Evolutionary conservation across 2,113 vertebrate genomes (phyloP), one percentile per base, ranked within the genome.

Genomic region (Dunckerocampus dactyliophorus): DNA sequence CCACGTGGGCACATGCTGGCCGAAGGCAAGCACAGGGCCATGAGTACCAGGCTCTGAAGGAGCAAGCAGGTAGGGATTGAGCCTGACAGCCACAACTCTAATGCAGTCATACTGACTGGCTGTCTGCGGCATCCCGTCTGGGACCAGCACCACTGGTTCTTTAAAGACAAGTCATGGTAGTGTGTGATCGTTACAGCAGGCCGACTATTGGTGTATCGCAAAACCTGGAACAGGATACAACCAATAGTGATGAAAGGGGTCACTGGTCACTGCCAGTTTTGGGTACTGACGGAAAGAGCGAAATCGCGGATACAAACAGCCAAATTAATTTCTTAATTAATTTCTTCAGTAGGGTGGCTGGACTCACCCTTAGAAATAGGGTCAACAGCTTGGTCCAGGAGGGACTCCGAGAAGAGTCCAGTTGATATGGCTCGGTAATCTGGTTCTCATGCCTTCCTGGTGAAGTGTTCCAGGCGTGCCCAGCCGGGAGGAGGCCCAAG

Each of bases 41-140:
- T 95, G 81, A 99, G 94, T 81, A 98, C 94, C 89, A 99, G 94
- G 87, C 96, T 98, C 87, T 99, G 95, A 76, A 98, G 91, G 82
- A 98, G 93, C 87, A 99, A 93, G 93, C 94, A 96, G 94, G 95
- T 96, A 94, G 95, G 94, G 92, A 98, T 93, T 88, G 95, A 97
- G 74, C 93, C 95, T 59, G 94, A 95, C 87, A 96, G 89, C 95
- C 95, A 98, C 92, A 97, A 89, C 93, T 98, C 95, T 93, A 97
- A 92, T 89, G 95, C 91, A 94, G 94, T 93, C 96, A 99, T 99
- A 87, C 93, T 93, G 93, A 89, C 75, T 24, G 59, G 86, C 83
- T 83, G 87, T 92, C 92, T 92, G 91, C 94, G 94, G 96, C 95
- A 95, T 97, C 92, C 66, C 67, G 88, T 91, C 92, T 77, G 86